Base-by-base conservation (phyloP, 2,113 vertebrate species). In the Verasper variegatus region DNA sequence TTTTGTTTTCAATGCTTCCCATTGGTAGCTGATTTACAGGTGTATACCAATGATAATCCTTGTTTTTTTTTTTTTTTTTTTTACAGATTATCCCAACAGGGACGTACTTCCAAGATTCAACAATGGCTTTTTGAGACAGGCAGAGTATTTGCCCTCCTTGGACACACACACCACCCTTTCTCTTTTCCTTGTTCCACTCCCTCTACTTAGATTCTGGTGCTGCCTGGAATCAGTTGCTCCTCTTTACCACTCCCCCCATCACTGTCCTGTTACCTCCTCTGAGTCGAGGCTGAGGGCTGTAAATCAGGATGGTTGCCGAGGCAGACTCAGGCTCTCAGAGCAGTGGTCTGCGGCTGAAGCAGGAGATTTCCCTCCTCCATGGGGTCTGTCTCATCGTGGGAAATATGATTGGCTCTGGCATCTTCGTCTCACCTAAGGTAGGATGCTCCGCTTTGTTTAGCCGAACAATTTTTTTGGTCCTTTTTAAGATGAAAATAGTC, bases 331-430 rank as follows among this genome's bases (percentile, higher is more conserved):
- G 2, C 1, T 92, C 93, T 35, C 63, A 85, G 74, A 72, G 49
- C 59, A 87, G 78, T 6, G 83, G 58, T 4, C 20, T 95, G 68
- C 86, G 91, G 59, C 88, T 96, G 54, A 95, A 95, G 77, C 94
- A 95, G 88, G 95, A 95, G 81, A 95, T 96, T 81, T 95, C 95
- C 5, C 91, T 96, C 51, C 92, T 96, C n/a, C 95, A 96, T 15
- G 95, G 95, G 0, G 94, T 96, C 62, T 95, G 94, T 72, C 91
- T 96, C 70, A 95, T 96, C 1, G 94, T 96, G 58, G 95, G 95
- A 23, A 96, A 95, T 67, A 96, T 95, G 93, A 96, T 96, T 1
- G 95, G 95, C 54, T 95, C 95, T 0, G 95, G 95, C 21, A 96
- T 96, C 74, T 96, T 96, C 8, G 89, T 96, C 35, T 95, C 95